Evolutionary conservation across 2,888 invertebrate genomes (phyloP).

Genomic region (Plagodis pulveraria): DNA sequence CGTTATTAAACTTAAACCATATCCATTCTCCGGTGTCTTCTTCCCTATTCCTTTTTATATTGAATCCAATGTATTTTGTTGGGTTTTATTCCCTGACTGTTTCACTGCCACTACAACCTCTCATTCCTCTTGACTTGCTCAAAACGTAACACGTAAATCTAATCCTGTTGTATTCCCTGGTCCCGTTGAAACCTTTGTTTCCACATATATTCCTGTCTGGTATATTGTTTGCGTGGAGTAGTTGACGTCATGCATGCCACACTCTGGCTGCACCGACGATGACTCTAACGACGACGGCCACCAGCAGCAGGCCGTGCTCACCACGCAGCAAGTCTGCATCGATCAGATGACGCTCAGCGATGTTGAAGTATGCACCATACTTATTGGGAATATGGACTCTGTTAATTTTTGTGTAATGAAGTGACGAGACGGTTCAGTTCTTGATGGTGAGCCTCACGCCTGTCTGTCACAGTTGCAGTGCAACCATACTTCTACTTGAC

Average conservation of each 20-base stretch:
- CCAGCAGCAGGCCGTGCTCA: conserved; percentile 79
- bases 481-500: too few relatives aligned
- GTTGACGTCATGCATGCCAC: conserved; percentile 65
- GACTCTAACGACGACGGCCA: conserved; percentile 57
- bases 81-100: too few relatives aligned
- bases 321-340: conserved; percentile 91
- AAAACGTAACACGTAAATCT: too few relatives aligned
- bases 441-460: background rate
- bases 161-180: too few relatives aligned
- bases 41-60: too few relatives aligned
- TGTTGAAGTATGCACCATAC: conserved; percentile 87
- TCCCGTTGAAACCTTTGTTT: too few relatives aligned
- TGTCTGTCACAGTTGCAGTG: too few relatives aligned
- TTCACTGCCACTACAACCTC: too few relatives aligned
- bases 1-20: too few relatives aligned
- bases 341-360: conserved; percentile 90
- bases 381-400: background rate
- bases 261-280: conserved; percentile 26
- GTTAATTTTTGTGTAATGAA: background rate
- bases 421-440: background rate
- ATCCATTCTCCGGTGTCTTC: too few relatives aligned
- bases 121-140: too few relatives aligned
- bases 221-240: conserved; percentile 25
- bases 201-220: background rate
- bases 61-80: too few relatives aligned